These are phyloP conservation scores for Zophobas morio DNA, from an alignment of 1,140 invertebrate species.

Conservation along the genomic window DNA sequence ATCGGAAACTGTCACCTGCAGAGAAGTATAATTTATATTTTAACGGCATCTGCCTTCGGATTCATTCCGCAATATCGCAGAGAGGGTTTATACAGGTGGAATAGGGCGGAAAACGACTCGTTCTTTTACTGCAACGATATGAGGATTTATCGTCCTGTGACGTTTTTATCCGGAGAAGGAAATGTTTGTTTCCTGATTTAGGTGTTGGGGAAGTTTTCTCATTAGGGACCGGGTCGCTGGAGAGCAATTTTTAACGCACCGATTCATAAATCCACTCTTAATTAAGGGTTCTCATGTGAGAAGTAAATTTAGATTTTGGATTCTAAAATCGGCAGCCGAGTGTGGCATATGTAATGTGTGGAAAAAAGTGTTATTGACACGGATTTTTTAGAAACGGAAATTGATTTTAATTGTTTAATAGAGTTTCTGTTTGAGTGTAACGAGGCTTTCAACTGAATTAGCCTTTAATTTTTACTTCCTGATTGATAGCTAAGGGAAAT, in stretches of 20 bases:
- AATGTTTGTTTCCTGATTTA: conserved; percentile 9
- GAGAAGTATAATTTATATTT: conserved; percentile 25
- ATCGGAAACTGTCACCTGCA: conserved; percentile 43
- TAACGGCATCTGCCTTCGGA: conserved; percentile 18
- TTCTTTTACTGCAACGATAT: conserved; percentile 12
- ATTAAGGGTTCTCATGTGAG: too few relatives aligned
- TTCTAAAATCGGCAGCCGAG: too few relatives aligned
- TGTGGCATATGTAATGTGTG: too few relatives aligned
- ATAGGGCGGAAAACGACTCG: not conserved
- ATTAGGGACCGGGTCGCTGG: not conserved
- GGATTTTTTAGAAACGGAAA: too few relatives aligned
- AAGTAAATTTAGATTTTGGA: too few relatives aligned
- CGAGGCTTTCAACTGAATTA: too few relatives aligned
- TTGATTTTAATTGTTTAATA: too few relatives aligned
- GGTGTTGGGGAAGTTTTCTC: conserved; percentile 11
- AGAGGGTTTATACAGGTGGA: not conserved
- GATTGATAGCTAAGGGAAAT: too few relatives aligned
- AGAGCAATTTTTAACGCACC: not conserved
- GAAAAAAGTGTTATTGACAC: too few relatives aligned
- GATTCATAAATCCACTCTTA: not conserved
- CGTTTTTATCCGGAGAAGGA: not conserved
- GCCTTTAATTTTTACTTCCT: too few relatives aligned
- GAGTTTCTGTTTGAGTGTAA: too few relatives aligned
- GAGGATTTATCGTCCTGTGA: conserved; percentile 29
- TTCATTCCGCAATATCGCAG: conserved; percentile 5